These are phyloP conservation scores for Oscheius sp. DNA, from an alignment of 2,888 invertebrate genomes.

Conservation along the genomic window DNA sequence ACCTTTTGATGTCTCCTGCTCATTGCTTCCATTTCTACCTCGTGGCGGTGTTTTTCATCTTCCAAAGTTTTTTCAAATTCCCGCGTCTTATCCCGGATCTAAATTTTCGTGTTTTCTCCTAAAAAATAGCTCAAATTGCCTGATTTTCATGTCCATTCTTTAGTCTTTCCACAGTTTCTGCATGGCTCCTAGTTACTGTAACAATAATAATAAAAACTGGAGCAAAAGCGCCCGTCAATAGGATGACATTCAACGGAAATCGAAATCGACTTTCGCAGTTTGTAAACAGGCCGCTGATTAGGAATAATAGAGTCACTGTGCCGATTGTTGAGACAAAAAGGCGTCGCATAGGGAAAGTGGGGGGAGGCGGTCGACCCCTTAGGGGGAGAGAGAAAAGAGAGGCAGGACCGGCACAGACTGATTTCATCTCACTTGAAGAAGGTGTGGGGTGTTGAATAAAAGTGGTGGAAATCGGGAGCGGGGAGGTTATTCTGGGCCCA, in stretches of 20 bases:
- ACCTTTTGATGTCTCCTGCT: conserved; percentile 50
- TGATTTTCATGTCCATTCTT: conserved; percentile 50
- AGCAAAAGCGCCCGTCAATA: conserved; percentile 39
- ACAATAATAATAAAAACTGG: conserved; percentile 54
- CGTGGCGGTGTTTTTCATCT: conserved; percentile 47
- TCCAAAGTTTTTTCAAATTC: conserved; percentile 50
- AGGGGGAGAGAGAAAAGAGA: not conserved
- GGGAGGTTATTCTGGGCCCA: not conserved
- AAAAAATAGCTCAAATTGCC: conserved; percentile 40
- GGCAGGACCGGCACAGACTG: not conserved
- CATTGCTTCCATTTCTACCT: conserved; percentile 52
- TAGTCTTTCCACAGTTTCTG: conserved; percentile 44
- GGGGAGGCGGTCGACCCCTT: conserved; percentile 19
- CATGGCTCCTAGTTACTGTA: conserved; percentile 57
- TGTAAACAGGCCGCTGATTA: not conserved
- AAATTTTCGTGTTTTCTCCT: not conserved
- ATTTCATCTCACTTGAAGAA: not conserved
- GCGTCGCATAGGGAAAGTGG: conserved; percentile 7
- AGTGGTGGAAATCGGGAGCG: not conserved
- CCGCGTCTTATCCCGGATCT: conserved; percentile 46
- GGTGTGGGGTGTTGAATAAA: not conserved
- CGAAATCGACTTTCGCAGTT: not conserved
- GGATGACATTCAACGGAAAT: conserved; percentile 29
- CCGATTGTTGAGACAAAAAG: conserved; percentile 18
- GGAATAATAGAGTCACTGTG: conserved; percentile 7